phyloP scores from a whole-genome alignment of 1,140 invertebrate species.

The Globodera rostochiensis region DNA sequence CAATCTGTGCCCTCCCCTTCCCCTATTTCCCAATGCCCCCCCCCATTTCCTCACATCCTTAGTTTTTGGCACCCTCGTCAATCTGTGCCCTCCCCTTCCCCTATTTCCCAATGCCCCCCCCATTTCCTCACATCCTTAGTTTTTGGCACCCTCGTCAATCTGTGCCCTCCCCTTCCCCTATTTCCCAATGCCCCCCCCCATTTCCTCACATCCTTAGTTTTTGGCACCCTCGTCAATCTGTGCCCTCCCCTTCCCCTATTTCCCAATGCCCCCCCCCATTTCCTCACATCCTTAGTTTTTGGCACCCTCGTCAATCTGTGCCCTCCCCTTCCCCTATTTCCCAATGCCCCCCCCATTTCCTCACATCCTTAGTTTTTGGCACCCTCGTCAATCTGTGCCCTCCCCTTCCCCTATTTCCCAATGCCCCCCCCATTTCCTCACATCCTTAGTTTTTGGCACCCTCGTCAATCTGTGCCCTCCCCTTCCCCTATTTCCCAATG shows the following conservation, averaged over 20 bases:
- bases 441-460: neutral
- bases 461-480: too few relatives aligned
- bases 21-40: neutral
- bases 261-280: too few relatives aligned
- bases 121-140: neutral
- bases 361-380: neutral
- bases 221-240: neutral
- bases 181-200: neutral
- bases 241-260: neutral
- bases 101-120: neutral
- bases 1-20: too few relatives aligned
- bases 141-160: neutral
- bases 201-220: neutral
- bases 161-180: neutral
- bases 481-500: neutral
- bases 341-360: too few relatives aligned
- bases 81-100: neutral
- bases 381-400: neutral
- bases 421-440: neutral
- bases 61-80: neutral
- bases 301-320: neutral
- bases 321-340: neutral
- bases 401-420: neutral
- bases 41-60: neutral
- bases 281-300: neutral